Evolutionary conservation across 2,113 vertebrate genomes (phyloP).

Genomic region (Lepidothrix coronata): DNA sequence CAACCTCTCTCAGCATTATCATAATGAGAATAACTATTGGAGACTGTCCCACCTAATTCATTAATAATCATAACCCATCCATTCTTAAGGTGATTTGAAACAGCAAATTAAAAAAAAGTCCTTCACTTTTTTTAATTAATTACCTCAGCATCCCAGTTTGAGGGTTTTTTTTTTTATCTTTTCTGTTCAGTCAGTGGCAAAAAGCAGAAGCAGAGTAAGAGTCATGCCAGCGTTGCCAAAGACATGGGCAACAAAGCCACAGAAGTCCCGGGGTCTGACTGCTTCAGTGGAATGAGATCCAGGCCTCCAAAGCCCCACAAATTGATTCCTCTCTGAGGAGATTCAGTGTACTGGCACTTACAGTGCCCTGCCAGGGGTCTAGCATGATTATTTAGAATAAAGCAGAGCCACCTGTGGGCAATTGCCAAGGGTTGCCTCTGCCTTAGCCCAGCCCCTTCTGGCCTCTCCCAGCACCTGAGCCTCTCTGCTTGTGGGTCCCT

Average conservation of each 20-base stretch:
- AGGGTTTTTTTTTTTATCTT: background rate
- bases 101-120: background rate
- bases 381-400: background rate
- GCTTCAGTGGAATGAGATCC: background rate
- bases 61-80: background rate
- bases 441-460: background rate
- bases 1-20: background rate
- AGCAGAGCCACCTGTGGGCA: background rate
- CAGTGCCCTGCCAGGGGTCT: background rate
- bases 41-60: background rate
- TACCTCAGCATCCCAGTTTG: background rate
- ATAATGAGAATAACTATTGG: background rate
- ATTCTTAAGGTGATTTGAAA: background rate
- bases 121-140: background rate
- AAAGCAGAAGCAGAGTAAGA: background rate
- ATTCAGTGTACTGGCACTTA: background rate
- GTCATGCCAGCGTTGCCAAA: background rate
- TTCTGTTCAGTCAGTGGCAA: background rate
- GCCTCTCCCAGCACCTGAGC: background rate
- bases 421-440: background rate
- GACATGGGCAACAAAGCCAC: background rate
- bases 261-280: background rate
- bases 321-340: background rate
- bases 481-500: background rate
- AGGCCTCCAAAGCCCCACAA: background rate